These are phyloP conservation scores for Caerostris darwini DNA, from an alignment of 1,140 invertebrate species.

Conservation along the genomic window DNA sequence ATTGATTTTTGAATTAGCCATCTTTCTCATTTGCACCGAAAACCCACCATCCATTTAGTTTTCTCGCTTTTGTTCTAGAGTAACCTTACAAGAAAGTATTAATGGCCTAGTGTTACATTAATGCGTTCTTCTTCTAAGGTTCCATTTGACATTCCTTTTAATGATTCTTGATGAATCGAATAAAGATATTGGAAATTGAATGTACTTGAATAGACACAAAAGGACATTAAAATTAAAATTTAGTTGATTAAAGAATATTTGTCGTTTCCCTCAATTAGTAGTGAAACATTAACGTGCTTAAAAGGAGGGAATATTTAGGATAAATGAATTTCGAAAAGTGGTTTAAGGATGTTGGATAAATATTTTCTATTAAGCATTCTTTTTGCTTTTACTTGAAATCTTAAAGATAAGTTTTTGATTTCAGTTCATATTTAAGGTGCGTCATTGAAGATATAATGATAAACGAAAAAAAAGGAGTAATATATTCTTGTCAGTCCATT, in stretches of 20 bases:
- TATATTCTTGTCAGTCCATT: too few relatives aligned
- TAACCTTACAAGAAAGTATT: slow-evolving; percentile 33
- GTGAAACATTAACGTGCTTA: too few relatives aligned
- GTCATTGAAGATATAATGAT: too few relatives aligned
- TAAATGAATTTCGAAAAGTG: too few relatives aligned
- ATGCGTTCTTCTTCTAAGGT: not conserved
- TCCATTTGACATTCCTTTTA: not conserved
- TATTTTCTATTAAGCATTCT: too few relatives aligned
- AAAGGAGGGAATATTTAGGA: too few relatives aligned
- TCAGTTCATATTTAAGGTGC: too few relatives aligned
- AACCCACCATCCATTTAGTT: not conserved
- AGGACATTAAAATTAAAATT: not conserved
- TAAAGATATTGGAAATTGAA: not conserved
- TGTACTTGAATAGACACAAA: not conserved
- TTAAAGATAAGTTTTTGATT: too few relatives aligned
- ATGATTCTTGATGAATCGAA: slow-evolving; percentile 7
- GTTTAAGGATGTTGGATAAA: too few relatives aligned
- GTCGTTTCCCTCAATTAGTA: too few relatives aligned
- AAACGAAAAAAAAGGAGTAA: too few relatives aligned
- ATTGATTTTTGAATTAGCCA: slow-evolving; percentile 17
- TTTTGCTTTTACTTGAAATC: too few relatives aligned
- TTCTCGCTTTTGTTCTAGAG: not conserved
- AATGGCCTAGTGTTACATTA: not conserved
- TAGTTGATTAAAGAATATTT: not conserved
- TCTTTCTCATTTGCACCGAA: not conserved